These are phyloP conservation scores for Larimichthys crocea DNA, from an alignment of 2,113 vertebrate genomes.

Conservation along the genomic window DNA sequence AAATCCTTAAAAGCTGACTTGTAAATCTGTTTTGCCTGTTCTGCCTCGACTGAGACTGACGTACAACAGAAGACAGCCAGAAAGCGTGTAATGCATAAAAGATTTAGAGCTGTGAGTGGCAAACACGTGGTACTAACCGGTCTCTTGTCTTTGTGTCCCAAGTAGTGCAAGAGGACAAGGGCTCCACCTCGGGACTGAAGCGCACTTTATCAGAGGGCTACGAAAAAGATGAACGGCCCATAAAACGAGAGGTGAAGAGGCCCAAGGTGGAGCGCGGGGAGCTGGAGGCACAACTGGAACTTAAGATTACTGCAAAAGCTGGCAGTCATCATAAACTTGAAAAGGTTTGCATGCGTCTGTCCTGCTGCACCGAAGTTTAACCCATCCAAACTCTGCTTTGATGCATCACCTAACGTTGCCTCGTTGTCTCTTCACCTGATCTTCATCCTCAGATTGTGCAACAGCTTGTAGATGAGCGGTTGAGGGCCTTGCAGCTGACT, in stretches of 20 bases:
- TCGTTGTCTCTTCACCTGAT: background rate
- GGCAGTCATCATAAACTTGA: constrained; percentile 91
- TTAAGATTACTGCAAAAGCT: constrained; percentile 92
- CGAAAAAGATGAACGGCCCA: constrained; percentile 54
- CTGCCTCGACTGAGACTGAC: background rate
- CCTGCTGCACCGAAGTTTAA: background rate
- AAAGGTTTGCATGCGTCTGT: constrained; percentile 84
- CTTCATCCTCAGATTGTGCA: constrained; percentile 89
- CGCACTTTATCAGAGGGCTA: constrained; percentile 79
- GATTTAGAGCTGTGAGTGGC: background rate
- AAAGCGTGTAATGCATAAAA: background rate
- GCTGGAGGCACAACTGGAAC: constrained; percentile 92
- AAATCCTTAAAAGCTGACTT: background rate
- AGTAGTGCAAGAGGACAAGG: constrained; percentile 65
- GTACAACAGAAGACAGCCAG: background rate
- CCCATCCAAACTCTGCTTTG: background rate
- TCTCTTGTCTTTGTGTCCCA: background rate
- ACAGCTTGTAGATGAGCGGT: constrained; percentile 90
- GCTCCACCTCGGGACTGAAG: constrained; percentile 75
- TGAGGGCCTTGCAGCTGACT: constrained; percentile 87
- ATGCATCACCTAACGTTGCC: background rate
- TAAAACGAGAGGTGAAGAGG: constrained; percentile 80
- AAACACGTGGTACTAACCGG: background rate
- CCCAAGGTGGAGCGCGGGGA: constrained; percentile 81
- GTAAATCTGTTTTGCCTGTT: background rate